Evolutionary conservation across 2,113 vertebrate species (phyloP).

Genomic region (Pterophyllum scalare): DNA sequence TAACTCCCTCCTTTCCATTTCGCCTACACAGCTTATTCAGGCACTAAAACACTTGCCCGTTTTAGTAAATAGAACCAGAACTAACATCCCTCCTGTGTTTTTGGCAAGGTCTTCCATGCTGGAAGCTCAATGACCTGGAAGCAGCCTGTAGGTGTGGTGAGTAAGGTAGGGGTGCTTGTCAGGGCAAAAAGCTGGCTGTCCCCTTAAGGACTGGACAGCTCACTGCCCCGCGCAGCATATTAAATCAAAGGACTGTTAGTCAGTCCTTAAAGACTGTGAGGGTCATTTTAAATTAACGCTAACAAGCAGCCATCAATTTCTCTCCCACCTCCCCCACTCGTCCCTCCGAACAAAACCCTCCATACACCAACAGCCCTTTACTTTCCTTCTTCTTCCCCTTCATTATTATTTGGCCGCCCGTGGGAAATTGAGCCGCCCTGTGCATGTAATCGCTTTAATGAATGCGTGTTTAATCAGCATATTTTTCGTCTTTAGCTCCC

Average conservation of each 20-base stretch:
- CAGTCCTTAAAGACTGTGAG: constrained; percentile 51
- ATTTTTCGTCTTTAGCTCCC: constrained; percentile 70
- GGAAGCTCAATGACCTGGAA: constrained; percentile 79
- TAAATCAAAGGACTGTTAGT: constrained; percentile 59
- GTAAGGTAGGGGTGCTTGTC: constrained; percentile 76
- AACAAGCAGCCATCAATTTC: constrained; percentile 54
- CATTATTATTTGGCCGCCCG: constrained; percentile 72
- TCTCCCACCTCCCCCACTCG: constrained; percentile 12
- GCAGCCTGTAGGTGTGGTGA: constrained; percentile 81
- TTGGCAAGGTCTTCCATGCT: constrained; percentile 78
- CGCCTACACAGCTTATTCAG: constrained; percentile 31
- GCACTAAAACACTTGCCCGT: constrained; percentile 62
- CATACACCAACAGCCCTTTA: constrained; percentile 22
- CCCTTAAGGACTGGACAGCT: constrained; percentile 62
- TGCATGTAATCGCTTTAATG: constrained; percentile 83
- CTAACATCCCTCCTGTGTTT: constrained; percentile 66
- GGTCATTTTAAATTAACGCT: constrained; percentile 55
- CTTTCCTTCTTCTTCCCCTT: constrained; percentile 30
- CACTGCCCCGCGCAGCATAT: constrained; percentile 48
- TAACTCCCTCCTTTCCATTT: constrained; percentile 33
- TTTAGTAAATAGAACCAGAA: constrained; percentile 72
- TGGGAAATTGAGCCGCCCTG: constrained; percentile 70
- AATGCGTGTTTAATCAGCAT: constrained; percentile 78
- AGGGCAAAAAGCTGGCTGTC: constrained; percentile 64
- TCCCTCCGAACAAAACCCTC: not conserved